Evolutionary conservation across 2,888 invertebrate genomes (phyloP), one percentile per base, ranked within the genome.

Genomic region (Dryococelus australis): DNA sequence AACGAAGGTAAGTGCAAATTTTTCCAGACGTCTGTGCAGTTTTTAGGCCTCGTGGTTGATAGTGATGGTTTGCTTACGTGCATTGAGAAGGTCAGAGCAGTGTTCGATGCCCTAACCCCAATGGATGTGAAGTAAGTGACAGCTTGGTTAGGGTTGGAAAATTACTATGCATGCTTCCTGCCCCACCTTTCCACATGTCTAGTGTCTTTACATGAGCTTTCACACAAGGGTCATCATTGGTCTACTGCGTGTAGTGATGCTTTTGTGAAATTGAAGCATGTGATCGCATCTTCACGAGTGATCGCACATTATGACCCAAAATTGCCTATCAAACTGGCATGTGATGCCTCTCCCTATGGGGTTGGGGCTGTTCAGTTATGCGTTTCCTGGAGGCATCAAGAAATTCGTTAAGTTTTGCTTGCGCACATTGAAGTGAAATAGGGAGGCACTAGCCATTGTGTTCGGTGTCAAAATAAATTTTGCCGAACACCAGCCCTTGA

Each of bases 161-260:
- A 84, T 27, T 84, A 43, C 12, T 84, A 84, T 27, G 10, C 84
- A 24, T 26, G 84, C 12, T 84, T 84, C 27, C 84, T 84, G 84
- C 28, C 43, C 10, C 10, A 84, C 16, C 84, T 43, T 10, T 43
- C n/a, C n/a, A n/a, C 26, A 8, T 43, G 43, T 28, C 84, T 35
- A 43, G 43, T 84, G 27, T 12, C 43, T 10, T 20, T 43, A 10
- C 35, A 84, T n/a, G n/a, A n/a, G n/a, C n/a, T n/a, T n/a, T n/a
- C n/a, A n/a, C n/a, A n/a, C n/a, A n/a, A n/a, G n/a, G n/a, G n/a
- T n/a, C n/a, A n/a, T n/a, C 24, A 28, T 13, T 85, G 85, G 85
- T 51, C 85, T 20, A 9, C 5, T 3, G 24, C 12, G 4, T 53
- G 53, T 24, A 9, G 24, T 16, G 43, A 85, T 51, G 85, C 85